phyloP scores from a whole-genome alignment of 2,888 invertebrate species.

The Eilema griseolum region DNA sequence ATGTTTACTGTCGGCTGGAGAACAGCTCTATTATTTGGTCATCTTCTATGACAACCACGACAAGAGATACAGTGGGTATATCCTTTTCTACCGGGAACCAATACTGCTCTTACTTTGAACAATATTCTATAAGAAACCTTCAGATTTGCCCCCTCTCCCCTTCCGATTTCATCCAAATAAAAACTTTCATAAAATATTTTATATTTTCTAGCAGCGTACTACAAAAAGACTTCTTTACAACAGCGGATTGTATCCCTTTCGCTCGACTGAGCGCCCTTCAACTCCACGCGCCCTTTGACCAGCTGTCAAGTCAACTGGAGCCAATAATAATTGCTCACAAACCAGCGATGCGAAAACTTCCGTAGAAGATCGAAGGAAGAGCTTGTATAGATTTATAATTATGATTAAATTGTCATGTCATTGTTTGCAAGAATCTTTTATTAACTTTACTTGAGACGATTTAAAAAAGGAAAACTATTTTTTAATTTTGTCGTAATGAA shows the following conservation, averaged over 20 bases:
- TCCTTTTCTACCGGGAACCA: neutral
- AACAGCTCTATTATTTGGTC: no score
- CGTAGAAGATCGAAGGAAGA: conserved; percentile 10
- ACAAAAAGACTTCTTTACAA: conserved; percentile 17
- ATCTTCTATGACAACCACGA: no score
- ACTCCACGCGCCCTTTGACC: conserved; percentile 31
- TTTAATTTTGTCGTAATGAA: no score
- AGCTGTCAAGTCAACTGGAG: conserved; percentile 46
- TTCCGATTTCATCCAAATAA: no score
- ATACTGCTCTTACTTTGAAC: no score
- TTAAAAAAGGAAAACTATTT: no score
- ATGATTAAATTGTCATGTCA: neutral
- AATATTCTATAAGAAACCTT: no score
- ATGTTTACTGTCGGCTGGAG: no score
- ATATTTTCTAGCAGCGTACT: neutral
- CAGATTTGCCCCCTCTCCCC: no score
- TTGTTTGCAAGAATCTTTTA: neutral
- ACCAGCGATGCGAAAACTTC: conserved; percentile 23
- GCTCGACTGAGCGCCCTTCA: conserved; percentile 32
- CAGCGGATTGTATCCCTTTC: conserved; percentile 20
- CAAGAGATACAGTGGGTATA: neutral
- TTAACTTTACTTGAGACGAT: neutral
- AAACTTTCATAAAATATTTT: neutral
- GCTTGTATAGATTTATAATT: neutral
- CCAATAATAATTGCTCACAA: conserved; percentile 48